Base-by-base conservation (phyloP, 2,888 invertebrate genomes). In the Dione juno region DNA sequence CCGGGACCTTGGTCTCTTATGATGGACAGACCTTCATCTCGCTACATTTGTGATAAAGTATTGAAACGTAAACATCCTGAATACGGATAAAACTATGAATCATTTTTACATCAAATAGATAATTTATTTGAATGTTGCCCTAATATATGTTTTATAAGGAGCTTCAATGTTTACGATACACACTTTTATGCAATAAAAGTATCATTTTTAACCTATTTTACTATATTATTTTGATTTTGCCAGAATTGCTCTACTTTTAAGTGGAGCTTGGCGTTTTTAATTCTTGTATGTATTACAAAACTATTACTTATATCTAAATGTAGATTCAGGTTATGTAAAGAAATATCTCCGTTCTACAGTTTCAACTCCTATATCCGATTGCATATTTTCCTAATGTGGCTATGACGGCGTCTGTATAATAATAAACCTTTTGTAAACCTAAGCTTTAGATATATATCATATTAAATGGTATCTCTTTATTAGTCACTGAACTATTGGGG, bases 61-160 rank as follows among this genome's bases (percentile, higher is more conserved):
- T 43, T 53, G 16, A 61, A 74, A 54, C 74, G 74, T 72, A 75
- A 77, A 74, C 74, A 73, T 79, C 77, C 80, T 80, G 72, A 66
- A 59, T 77, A 61, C 63, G 58, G 52, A 50, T 74, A 72, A 74
- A 71, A 68, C 71, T 74, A 73, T 72, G 72, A 72, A 59, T 72
- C 72, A 72, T 66, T 66, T 72, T 66, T 59, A 68, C 65, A 65
- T 41, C 14, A 16, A 43, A 50, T 52, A 37, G 45, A 65, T 59
- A 40, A 53, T 48, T 64, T 64, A 54, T 63, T 43, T 64, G 54
- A 16, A 3, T 53, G 59, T 61, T 63, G 63, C 10, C 45, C 37
- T 45, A 41, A 43, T 21, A 41, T 53, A 19, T 19, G 35, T 21
- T n/a, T 58, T 64, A 52, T 52, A 52, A 8, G 35, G 40, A 64